Percentiles rank a stretch among this genome's conserved stretches.
These are phyloP conservation scores for Pluvianellus socialis DNA, from an alignment of 2,113 vertebrate species.

Conservation along the genomic window DNA sequence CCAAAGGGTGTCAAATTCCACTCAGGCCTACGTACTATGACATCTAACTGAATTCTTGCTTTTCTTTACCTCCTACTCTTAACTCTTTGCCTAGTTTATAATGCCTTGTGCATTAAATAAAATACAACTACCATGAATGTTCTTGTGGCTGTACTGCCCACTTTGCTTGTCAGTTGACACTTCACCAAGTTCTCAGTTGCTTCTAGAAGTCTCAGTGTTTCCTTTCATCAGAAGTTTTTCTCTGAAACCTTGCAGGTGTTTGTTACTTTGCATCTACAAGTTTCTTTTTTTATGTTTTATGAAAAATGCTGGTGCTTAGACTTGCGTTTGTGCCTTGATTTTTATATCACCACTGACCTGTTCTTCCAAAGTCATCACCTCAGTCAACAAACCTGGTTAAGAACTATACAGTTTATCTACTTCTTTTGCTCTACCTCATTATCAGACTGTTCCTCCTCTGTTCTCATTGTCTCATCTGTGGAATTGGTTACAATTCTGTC, in stretches of 20 bases:
- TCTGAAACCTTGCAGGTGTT: neutral
- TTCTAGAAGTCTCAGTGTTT: neutral
- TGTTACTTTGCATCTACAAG: neutral
- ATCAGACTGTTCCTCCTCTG: neutral
- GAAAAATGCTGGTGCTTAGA: slow-evolving; percentile 18
- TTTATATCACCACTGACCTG: neutral
- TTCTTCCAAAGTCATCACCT: slow-evolving; percentile 30
- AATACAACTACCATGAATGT: neutral
- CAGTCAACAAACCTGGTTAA: neutral
- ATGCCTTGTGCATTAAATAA: neutral
- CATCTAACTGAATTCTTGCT: neutral
- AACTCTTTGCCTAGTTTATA: neutral
- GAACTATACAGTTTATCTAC: neutral
- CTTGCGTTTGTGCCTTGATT: slow-evolving; percentile 47
- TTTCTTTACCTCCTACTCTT: neutral
- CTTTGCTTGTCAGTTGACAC: neutral
- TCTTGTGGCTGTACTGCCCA: neutral
- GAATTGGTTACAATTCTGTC: neutral
- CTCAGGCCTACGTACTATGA: neutral
- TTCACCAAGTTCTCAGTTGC: neutral
- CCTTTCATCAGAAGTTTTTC: neutral
- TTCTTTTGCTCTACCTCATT: slow-evolving; percentile 51
- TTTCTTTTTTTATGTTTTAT: neutral
- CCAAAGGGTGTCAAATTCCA: neutral
- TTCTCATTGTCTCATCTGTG: neutral